Evolutionary conservation across 2,797 vertebrate genomes (phyloP).

Genomic region (Myripristis murdjan): DNA sequence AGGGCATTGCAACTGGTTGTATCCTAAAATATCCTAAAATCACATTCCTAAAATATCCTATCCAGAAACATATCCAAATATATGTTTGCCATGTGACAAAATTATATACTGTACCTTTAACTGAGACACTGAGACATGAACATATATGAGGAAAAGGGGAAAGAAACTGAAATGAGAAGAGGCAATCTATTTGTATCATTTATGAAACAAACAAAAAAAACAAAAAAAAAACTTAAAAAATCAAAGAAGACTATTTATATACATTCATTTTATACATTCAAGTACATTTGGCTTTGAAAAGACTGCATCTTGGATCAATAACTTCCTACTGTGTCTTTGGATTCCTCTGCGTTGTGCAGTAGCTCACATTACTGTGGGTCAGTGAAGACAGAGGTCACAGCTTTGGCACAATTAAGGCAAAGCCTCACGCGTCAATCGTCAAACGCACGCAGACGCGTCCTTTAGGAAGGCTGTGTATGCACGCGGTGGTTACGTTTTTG

Average conservation of each 20-base stretch:
- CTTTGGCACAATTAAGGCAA: neutral
- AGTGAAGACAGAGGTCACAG: conserved; percentile 24
- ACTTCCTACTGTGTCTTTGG: conserved; percentile 36
- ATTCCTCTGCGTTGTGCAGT: conserved; percentile 12
- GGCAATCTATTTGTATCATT: too few species aligned
- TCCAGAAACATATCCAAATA: too few species aligned
- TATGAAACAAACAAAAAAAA: too few species aligned
- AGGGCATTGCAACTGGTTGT: too few species aligned
- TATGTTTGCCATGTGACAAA: too few species aligned
- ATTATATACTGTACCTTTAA: too few species aligned
- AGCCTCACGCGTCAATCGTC: conserved; percentile 1
- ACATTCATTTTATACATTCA: too few species aligned
- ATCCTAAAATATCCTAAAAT: too few species aligned
- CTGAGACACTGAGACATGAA: conserved; percentile 8
- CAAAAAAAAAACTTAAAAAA: neutral
- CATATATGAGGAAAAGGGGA: neutral
- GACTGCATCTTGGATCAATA: conserved; percentile 45
- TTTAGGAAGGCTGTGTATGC: conserved; percentile 20
- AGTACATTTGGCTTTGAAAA: conserved; percentile 26
- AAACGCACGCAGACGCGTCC: conserved; percentile 28
- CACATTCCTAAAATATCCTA: too few species aligned
- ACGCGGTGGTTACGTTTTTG: conserved; percentile 11
- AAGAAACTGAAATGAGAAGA: neutral
- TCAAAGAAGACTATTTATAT: too few species aligned
- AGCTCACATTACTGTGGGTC: conserved; percentile 57